Base-by-base conservation (phyloP, 2,888 invertebrate species). In the Chrysolina oricalcia region DNA sequence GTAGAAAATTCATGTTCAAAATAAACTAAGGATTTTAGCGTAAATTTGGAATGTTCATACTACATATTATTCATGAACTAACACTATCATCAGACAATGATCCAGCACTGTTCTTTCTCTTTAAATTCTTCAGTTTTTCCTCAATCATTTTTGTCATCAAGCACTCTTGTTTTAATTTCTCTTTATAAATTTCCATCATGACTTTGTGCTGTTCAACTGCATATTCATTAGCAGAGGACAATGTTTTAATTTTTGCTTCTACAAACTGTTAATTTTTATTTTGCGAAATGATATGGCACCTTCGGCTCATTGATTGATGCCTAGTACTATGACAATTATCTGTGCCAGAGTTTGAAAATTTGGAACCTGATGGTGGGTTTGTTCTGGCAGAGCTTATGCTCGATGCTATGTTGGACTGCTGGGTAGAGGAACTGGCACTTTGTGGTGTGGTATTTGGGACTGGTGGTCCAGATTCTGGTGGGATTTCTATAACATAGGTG, bases 191-290 rank as follows among this genome's bases (percentile, higher is more conserved):
- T 27, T 23, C 27, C 62, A 62, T 62, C 15, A 62, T 35, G 2
- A 62, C 4, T 11, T 62, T 23, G 27, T 62, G 6, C 35, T 62
- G 62, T 62, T 62, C 62, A 62, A 27, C 62, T 62, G 62, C 62
- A 62, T 62, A 62, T 62, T 62, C 62, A 27, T 62, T 62, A 21
- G 62, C 62, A 9, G 62, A 62, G 21, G 62, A 62, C n/a, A 62
- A 27, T 27, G 62, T 35, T 35, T 27, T 62, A 3, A 62, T 62
- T 27, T 62, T 35, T 27, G 27, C 23, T 19, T 62, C 62, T 13
- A 27, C 15, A 21, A 27, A 27, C 27, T 62, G 27, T 27, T 62
- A 23, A 62, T 62, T 35, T 62, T 62, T 62, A 48, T 48, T 48
- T 48, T 48, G 48, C 4, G 48, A 48, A 48, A 48, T 48, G 48